phyloP scores from a whole-genome alignment of 2,888 invertebrate species.

The Marasmarcha lunaedactyla region DNA sequence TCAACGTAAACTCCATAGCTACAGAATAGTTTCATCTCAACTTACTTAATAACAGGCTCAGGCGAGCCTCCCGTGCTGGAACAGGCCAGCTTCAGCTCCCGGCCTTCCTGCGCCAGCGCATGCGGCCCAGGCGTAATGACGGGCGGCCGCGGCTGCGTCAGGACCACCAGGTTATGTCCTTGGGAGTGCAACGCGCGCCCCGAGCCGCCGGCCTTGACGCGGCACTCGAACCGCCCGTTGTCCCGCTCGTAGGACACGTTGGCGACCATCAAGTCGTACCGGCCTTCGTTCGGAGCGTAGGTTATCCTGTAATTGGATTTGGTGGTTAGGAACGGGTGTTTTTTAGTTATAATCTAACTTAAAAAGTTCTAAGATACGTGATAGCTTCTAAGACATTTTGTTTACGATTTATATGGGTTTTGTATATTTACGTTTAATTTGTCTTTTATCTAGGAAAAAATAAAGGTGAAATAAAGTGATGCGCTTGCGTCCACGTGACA shows the following conservation, averaged over 20 bases:
- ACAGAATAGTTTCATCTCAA: too few species aligned
- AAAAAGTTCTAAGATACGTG: background rate
- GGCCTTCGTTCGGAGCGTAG: conserved; percentile 82
- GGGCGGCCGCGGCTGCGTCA: conserved; percentile 87
- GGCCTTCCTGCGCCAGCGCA: conserved; percentile 86
- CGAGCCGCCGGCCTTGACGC: conserved; percentile 85
- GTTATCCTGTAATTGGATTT: conserved; percentile 78
- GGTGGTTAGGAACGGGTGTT: too few species aligned
- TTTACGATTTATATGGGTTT: too few species aligned
- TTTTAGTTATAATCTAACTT: background rate
- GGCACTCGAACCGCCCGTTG: conserved; percentile 93
- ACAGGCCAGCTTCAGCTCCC: conserved; percentile 80
- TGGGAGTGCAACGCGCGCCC: conserved; percentile 88
- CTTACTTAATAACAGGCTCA: conserved; percentile 84
- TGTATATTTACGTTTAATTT: too few species aligned
- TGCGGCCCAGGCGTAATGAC: conserved; percentile 80
- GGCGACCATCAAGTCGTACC: conserved; percentile 89
- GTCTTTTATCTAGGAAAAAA: too few species aligned
- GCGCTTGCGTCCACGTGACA: too few species aligned
- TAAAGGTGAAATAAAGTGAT: too few species aligned
- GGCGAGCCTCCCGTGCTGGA: conserved; percentile 91
- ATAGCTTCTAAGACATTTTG: conserved; percentile 1
- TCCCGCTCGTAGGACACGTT: conserved; percentile 92
- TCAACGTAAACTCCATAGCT: too few species aligned
- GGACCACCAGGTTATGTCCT: conserved; percentile 85